A percentile compares a stretch with the other conserved stretches of the same genome.
Evolutionary conservation across 2,888 invertebrate species (phyloP).

Genomic region (Cataglyphis altisquamis): DNA sequence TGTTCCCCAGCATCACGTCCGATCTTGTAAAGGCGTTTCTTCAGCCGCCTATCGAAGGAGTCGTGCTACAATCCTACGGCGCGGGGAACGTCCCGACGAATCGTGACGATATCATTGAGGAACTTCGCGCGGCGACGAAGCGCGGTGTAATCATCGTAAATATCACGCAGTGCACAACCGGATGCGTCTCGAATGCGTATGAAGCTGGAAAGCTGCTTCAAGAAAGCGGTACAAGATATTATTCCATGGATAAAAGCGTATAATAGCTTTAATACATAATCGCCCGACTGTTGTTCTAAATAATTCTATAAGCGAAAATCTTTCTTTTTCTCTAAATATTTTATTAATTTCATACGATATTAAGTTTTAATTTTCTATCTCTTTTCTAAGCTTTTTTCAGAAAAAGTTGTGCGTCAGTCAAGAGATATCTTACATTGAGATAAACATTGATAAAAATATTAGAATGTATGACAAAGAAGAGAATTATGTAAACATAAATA

Average conservation of each 20-base stretch:
- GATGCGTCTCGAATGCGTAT: constrained; percentile 93
- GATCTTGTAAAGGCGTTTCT: constrained; percentile 91
- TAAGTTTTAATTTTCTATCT: constrained; percentile 8
- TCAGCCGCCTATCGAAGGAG: constrained; percentile 92
- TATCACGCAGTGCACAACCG: constrained; percentile 95
- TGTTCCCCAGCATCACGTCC: constrained; percentile 96
- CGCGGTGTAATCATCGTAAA: constrained; percentile 96
- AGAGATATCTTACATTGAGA: neutral
- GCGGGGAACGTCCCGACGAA: constrained; percentile 97
- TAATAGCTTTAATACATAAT: neutral
- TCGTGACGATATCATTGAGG: constrained; percentile 92
- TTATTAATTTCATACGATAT: neutral
- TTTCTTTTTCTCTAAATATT: neutral
- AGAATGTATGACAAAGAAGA: neutral
- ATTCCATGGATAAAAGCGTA: neutral
- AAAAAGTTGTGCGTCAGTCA: neutral
- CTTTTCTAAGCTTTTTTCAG: neutral
- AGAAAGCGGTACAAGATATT: constrained; percentile 77
- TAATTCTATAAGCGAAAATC: neutral
- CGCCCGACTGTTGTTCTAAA: neutral
- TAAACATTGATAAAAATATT: neutral
- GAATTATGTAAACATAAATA: constrained; percentile 15
- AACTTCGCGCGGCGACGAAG: constrained; percentile 90
- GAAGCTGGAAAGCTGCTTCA: constrained; percentile 91
- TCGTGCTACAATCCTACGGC: constrained; percentile 97